Percentiles rank a stretch among this genome's conserved stretches.
Conservation (phyloP, 2,113 vertebrate species). For the Prionailurus viverrinus region DNA sequence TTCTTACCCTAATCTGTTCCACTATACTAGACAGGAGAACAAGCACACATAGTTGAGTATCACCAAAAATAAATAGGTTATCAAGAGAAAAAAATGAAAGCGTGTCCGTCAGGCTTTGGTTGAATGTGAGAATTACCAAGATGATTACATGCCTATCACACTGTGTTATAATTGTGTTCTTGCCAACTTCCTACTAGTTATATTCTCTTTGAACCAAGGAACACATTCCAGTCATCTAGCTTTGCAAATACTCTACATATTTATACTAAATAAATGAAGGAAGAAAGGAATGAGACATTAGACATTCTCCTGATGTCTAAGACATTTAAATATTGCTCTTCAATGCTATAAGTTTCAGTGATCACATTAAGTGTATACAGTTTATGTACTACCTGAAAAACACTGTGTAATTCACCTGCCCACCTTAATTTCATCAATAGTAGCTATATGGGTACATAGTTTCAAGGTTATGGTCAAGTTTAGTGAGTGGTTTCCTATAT, state of each 20-base stretch:
- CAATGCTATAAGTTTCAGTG: neutral
- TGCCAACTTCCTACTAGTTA: neutral
- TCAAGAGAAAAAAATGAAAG: slow-evolving; percentile 5
- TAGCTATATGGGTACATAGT: neutral
- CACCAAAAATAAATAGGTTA: slow-evolving; percentile 34
- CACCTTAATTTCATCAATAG: neutral
- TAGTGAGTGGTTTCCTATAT: neutral
- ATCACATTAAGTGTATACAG: neutral
- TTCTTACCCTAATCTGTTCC: slow-evolving; percentile 70
- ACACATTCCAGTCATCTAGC: neutral
- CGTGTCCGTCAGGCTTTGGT: neutral
- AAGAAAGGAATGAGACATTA: neutral
- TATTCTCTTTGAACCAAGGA: neutral
- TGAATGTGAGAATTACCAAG: neutral
- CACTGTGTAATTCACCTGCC: neutral
- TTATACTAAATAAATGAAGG: neutral
- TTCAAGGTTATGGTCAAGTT: slow-evolving; percentile 21
- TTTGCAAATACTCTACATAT: neutral
- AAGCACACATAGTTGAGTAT: slow-evolving; percentile 44
- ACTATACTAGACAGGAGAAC: slow-evolving; percentile 49
- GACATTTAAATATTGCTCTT: neutral
- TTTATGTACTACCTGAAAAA: neutral
- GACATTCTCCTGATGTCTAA: neutral
- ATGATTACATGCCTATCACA: neutral
- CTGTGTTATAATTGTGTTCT: neutral